Percentiles rank a stretch among this genome's conserved stretches.
Evolutionary conservation across 2,888 invertebrate species (phyloP).

Genomic region (Caenorhabditis imperialis): DNA sequence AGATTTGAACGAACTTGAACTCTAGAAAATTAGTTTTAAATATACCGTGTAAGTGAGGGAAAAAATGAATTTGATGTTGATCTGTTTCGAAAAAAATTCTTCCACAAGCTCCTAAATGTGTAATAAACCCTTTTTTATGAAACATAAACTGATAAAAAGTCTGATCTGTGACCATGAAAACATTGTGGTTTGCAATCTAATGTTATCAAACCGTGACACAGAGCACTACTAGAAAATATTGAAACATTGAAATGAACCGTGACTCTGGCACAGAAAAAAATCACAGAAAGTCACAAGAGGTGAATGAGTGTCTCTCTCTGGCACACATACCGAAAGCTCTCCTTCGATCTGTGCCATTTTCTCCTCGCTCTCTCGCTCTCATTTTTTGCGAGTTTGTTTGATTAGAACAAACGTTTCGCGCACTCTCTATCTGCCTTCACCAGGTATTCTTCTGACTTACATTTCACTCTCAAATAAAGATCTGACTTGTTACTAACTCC

Average conservation of each 20-base stretch:
- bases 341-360: conserved; percentile 16
- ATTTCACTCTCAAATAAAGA: not conserved
- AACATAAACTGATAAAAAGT: conserved; percentile 30
- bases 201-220: conserved; percentile 37
- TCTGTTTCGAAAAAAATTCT: too few relatives aligned
- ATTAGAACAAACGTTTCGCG: conserved; percentile 26
- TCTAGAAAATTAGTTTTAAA: too few relatives aligned
- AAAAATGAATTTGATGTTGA: too few relatives aligned
- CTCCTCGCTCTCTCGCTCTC: conserved; percentile 6
- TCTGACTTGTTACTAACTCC: conserved; percentile 4
- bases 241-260: conserved; percentile 2
- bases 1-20: too few relatives aligned
- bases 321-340: too few relatives aligned
- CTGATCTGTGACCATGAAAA: conserved; percentile 26
- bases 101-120: conserved; percentile 13
- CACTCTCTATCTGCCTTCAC: not conserved
- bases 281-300: not conserved
- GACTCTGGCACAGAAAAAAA: not conserved
- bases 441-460: not conserved
- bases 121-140: conserved; percentile 1
- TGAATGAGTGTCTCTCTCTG: conserved; percentile 14
- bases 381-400: conserved; percentile 22
- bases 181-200: conserved; percentile 10
- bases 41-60: too few relatives aligned
- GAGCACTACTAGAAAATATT: too few relatives aligned